Percentiles rank a stretch among this genome's conserved stretches.
Evolutionary conservation across 23 tunicate genomes (phyloP).

Genomic region (Oikopleura dioica): DNA sequence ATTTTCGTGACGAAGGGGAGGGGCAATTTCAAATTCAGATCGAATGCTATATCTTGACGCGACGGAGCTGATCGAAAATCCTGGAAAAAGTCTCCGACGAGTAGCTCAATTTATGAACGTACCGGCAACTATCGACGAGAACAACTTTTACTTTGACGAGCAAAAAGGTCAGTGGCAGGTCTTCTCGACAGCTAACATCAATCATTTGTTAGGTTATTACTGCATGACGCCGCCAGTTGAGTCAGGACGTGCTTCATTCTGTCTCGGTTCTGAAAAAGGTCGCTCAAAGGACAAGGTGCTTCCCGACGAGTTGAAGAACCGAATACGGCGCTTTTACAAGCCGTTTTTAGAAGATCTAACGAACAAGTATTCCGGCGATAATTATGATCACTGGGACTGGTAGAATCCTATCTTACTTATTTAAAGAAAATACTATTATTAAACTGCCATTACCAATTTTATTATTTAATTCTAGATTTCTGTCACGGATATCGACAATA

Average conservation of each 20-base stretch:
- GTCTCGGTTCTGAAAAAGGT: neutral
- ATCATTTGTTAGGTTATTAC: neutral
- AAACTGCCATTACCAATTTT: no score
- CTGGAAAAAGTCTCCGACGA: neutral
- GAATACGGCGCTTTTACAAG: neutral
- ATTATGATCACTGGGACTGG: neutral
- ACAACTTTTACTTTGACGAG: slow-evolving; percentile 2
- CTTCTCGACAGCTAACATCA: neutral
- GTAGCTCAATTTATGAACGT: slow-evolving; percentile 1
- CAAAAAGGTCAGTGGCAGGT: slow-evolving; percentile 10
- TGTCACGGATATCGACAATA: no score
- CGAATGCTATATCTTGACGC: slow-evolving; percentile 4
- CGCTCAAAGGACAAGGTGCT: neutral
- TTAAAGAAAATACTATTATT: no score
- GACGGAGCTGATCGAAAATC: slow-evolving; percentile 7
- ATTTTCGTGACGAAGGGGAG: no score
- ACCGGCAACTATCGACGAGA: neutral
- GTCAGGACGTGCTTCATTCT: neutral
- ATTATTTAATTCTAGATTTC: no score
- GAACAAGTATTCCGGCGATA: neutral
- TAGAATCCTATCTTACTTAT: no score
- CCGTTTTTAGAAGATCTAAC: neutral
- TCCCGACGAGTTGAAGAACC: neutral
- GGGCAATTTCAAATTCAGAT: no score
- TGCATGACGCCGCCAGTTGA: neutral